Conservation (phyloP, 2,797 vertebrate species). For the Anabacerthia variegaticeps region DNA sequence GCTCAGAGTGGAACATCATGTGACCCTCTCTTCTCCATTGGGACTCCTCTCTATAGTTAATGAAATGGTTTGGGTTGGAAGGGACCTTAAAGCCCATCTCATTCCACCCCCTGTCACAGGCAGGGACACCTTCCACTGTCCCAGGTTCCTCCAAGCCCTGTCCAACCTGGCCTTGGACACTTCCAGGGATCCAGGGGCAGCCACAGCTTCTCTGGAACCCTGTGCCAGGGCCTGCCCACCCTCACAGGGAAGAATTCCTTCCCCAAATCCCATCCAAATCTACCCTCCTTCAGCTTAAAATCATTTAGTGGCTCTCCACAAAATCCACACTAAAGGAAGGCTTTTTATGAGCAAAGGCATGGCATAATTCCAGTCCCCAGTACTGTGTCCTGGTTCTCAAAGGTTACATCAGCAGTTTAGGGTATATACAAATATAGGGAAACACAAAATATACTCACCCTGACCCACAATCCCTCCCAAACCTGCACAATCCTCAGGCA, state of each 20-base stretch:
- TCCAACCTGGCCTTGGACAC: neutral
- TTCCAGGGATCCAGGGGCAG: neutral
- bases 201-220: neutral
- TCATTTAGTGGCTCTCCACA: neutral
- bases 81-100: neutral
- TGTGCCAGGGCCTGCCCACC: neutral
- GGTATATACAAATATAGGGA: accelerated
- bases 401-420: neutral
- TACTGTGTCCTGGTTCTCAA: neutral
- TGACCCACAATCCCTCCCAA: neutral
- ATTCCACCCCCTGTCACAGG: neutral
- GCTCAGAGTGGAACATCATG: neutral
- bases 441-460: neutral
- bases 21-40: neutral
- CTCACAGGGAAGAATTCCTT: neutral
- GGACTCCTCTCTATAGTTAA: neutral
- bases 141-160: neutral
- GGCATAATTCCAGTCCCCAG: neutral
- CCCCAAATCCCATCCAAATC: accelerated
- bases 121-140: neutral
- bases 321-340: neutral
- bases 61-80: neutral
- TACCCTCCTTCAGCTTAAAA: neutral
- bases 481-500: accelerated
- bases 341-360: neutral